Evolutionary conservation across 2,113 vertebrate genomes (phyloP).

Genomic region (Varanus komodoensis): DNA sequence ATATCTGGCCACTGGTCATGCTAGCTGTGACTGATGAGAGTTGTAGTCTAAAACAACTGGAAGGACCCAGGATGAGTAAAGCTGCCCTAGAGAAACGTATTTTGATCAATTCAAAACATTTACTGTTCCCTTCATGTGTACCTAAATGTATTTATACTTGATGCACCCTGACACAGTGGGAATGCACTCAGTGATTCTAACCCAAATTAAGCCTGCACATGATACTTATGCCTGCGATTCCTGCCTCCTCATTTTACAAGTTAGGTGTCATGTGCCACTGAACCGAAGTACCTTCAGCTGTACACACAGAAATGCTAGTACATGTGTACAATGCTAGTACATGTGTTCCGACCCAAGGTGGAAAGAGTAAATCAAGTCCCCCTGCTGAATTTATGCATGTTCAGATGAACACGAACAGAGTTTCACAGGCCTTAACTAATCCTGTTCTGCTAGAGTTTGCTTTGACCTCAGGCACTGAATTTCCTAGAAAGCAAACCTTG

Average conservation of each 20-base stretch:
- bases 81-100: background rate
- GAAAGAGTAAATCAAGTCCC: background rate
- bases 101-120: background rate
- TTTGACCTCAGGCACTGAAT: background rate
- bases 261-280: background rate
- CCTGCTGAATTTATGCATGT: background rate
- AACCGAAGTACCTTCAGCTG: background rate
- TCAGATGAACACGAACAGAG: background rate
- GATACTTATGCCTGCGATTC: background rate
- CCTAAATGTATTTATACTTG: background rate
- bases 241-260: background rate
- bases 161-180: background rate
- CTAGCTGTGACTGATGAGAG: background rate
- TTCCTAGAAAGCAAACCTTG: constrained; percentile 1
- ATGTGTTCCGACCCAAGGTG: background rate
- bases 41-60: background rate
- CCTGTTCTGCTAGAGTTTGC: background rate
- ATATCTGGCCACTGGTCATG: background rate
- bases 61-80: background rate
- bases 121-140: background rate
- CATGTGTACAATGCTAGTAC: background rate
- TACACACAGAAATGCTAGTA: background rate
- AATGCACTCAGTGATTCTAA: background rate
- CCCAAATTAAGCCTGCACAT: background rate
- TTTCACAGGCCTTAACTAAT: background rate